Conservation (phyloP, 2,113 vertebrate species). For the Spea bombifrons region DNA sequence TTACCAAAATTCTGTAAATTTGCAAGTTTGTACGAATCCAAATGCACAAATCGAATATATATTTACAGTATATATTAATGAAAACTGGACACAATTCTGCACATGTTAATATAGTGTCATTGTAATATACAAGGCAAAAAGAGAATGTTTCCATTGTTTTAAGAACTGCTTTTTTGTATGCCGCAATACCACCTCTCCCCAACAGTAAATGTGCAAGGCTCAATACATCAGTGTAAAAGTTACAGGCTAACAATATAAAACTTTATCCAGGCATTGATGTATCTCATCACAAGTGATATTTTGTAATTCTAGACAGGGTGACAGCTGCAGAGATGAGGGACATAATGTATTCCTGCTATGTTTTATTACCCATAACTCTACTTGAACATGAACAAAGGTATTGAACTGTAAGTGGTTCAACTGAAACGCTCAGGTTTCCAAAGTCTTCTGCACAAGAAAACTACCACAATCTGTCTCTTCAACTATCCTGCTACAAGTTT, state of each 20-base stretch:
- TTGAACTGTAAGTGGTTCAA: conserved; percentile 36
- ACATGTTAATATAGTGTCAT: too few relatives aligned
- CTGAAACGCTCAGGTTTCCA: conserved; percentile 20
- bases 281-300: conserved; percentile 37
- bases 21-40: too few relatives aligned
- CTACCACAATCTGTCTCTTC: conserved; percentile 39
- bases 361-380: conserved; percentile 45
- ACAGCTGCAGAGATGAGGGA: conserved; percentile 40
- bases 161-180: background rate
- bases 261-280: conserved; percentile 24
- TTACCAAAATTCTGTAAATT: too few relatives aligned
- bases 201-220: background rate
- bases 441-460: conserved; percentile 34
- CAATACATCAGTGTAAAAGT: conserved; percentile 15
- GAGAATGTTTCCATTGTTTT: background rate
- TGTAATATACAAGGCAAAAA: background rate
- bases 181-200: background rate
- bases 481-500: conserved; percentile 35
- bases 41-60: too few relatives aligned
- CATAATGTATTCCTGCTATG: conserved; percentile 43
- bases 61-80: too few relatives aligned
- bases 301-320: conserved; percentile 40
- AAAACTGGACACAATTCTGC: too few relatives aligned
- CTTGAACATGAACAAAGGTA: conserved; percentile 45
- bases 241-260: conserved; percentile 26